Base-by-base conservation (phyloP, 2,888 invertebrate genomes). In the Helicoverpa assulta region DNA sequence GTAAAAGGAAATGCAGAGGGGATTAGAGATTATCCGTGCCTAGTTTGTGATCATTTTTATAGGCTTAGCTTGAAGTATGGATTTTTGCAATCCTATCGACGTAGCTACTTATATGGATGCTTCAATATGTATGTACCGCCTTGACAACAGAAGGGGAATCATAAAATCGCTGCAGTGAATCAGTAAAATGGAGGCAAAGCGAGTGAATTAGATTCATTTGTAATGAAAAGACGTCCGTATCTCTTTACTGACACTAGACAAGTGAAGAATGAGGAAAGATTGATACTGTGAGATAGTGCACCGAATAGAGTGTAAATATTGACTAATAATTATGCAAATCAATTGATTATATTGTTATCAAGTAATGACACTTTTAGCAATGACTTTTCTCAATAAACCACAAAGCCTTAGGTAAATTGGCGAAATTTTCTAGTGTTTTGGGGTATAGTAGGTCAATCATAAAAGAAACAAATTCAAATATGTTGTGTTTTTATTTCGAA, bases 381-480 rank as follows among this genome's bases (percentile, higher is more conserved):
- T 47, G 40, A 47, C 0, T 47, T 47, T 47, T 47, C 47, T n/a
- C n/a, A 47, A 47, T 6, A 3, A 47, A n/a, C 16, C 16, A 6
- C n/a, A 47, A 47, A 47, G 5, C 43, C 6, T 47, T 1, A 47
- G n/a, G 47, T 6, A 47, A 7, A 47, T n/a, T 47, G 2, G 47
- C 6, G n/a, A 47, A 47, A 47, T 16, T 16, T 47, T 47, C 2
- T 16, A 5, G 1, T 16, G 1, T 16, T 47, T 47, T 47, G 8
- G 26, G 81, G 60, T 59, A 53, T 57, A 50, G 64, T 58, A 53
- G 80, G 82, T 62, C 55, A 33, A 65, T 43, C 53, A 65, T 54
- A 81, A 81, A 81, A 70, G 67, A 81, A 83, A 81, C 84, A 83
- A 81, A 65, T 72, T 50, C n/a, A 40, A 50, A 21, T 16, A 57